Evolutionary conservation across 2,888 invertebrate species (phyloP).

Genomic region (Drosophila mettleri): DNA sequence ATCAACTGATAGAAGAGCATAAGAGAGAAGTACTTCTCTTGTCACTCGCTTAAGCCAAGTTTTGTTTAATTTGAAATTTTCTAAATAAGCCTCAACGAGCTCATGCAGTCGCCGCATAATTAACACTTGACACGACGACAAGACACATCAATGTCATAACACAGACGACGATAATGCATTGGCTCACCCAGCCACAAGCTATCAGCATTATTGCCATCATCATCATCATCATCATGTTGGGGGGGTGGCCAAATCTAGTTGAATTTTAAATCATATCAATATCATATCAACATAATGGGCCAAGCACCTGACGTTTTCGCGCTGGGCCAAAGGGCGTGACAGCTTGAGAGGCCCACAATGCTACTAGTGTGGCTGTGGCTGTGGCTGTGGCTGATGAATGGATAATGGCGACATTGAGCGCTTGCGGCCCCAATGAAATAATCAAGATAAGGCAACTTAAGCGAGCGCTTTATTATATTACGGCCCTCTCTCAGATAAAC

Average conservation of each 20-base stretch:
- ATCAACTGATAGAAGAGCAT: neutral
- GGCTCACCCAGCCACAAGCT: slow-evolving; percentile 23
- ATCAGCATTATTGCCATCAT: neutral
- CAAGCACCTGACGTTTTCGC: slow-evolving; percentile 20
- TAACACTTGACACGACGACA: slow-evolving; percentile 63
- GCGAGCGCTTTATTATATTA: slow-evolving; percentile 16
- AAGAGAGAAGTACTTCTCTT: neutral
- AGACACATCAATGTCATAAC: slow-evolving; percentile 69
- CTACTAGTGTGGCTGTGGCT: slow-evolving; percentile 1
- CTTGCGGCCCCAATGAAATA: slow-evolving; percentile 32
- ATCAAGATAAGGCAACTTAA: slow-evolving; percentile 35
- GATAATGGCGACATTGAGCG: slow-evolving; percentile 33
- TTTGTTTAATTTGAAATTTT: neutral
- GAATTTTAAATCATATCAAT: slow-evolving; percentile 71
- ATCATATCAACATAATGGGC: slow-evolving; percentile 64
- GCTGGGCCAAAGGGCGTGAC: slow-evolving; percentile 15
- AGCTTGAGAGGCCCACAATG: slow-evolving; percentile 7
- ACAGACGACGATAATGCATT: slow-evolving; percentile 37
- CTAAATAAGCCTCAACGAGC: neutral
- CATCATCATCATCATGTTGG: slow-evolving; percentile 9
- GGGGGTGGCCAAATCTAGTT: slow-evolving; percentile 18
- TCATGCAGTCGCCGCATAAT: neutral
- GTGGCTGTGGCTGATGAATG: slow-evolving; percentile 32
- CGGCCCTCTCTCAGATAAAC: too few relatives aligned
- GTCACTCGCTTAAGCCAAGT: neutral